phyloP scores from a whole-genome alignment of 2,113 vertebrate genomes.

The Gymnarchus niloticus region DNA sequence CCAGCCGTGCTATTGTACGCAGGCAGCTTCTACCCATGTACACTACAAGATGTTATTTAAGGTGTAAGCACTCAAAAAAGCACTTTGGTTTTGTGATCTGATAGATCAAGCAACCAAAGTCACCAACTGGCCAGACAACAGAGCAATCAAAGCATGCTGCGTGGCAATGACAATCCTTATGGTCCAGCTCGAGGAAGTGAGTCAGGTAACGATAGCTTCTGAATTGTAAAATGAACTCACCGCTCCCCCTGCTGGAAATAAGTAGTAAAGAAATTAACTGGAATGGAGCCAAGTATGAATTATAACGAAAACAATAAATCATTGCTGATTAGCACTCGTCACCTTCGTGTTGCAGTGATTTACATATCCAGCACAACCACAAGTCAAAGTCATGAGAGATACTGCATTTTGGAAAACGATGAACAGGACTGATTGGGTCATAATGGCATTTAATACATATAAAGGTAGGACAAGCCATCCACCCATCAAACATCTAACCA shows the following conservation, averaged over 20 bases:
- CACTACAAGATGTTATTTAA: too few relatives aligned
- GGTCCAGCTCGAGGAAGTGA: not conserved
- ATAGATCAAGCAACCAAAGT: not conserved
- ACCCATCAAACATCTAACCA: not conserved
- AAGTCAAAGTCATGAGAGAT: not conserved
- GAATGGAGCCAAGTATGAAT: not conserved
- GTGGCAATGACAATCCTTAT: not conserved
- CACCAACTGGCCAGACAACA: not conserved
- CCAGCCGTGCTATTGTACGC: not conserved
- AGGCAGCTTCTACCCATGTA: not conserved
- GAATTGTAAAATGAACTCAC: not conserved
- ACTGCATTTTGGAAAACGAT: not conserved
- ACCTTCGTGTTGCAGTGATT: not conserved
- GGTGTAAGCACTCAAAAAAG: not conserved
- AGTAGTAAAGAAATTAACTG: not conserved
- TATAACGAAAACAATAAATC: not conserved
- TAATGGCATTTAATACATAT: not conserved
- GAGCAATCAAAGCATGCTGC: not conserved
- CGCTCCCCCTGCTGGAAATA: conserved; percentile 20
- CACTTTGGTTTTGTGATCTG: not conserved
- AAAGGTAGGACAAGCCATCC: not conserved
- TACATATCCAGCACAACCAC: not conserved
- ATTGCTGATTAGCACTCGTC: not conserved
- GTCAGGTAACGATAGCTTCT: not conserved
- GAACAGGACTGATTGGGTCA: not conserved